Evolutionary conservation across 2,797 vertebrate genomes (phyloP).

Genomic region (Danio tinwini): DNA sequence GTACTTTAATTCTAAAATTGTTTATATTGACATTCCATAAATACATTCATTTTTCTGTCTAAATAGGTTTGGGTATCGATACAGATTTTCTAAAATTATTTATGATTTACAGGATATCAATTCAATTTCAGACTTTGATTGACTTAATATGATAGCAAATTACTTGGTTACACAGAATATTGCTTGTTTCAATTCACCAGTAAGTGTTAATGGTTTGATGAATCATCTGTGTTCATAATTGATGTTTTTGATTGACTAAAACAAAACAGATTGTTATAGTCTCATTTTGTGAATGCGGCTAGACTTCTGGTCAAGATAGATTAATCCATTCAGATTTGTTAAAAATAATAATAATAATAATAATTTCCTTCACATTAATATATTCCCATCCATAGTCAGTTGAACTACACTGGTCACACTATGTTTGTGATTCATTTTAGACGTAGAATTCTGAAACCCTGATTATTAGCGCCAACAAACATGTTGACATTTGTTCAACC

Average conservation of each 20-base stretch:
- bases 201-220: background rate
- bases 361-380: too few species aligned
- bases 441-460: too few species aligned
- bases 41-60: background rate
- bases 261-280: background rate
- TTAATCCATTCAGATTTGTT: too few species aligned
- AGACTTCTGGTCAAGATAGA: background rate
- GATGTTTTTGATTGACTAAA: background rate
- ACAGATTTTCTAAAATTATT: background rate
- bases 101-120: background rate
- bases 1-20: constrained; percentile 4
- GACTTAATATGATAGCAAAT: background rate
- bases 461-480: too few species aligned
- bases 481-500: too few species aligned
- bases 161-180: background rate
- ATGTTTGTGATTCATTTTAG: background rate
- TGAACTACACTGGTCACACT: background rate
- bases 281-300: background rate
- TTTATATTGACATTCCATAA: constrained; percentile 21
- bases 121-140: background rate
- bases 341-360: too few species aligned
- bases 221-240: background rate
- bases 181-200: too few species aligned
- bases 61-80: constrained; percentile 6
- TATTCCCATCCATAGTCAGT: background rate